These are phyloP conservation scores for Xenops minutus DNA, from an alignment of 2,797 vertebrate species.

Conservation along the genomic window DNA sequence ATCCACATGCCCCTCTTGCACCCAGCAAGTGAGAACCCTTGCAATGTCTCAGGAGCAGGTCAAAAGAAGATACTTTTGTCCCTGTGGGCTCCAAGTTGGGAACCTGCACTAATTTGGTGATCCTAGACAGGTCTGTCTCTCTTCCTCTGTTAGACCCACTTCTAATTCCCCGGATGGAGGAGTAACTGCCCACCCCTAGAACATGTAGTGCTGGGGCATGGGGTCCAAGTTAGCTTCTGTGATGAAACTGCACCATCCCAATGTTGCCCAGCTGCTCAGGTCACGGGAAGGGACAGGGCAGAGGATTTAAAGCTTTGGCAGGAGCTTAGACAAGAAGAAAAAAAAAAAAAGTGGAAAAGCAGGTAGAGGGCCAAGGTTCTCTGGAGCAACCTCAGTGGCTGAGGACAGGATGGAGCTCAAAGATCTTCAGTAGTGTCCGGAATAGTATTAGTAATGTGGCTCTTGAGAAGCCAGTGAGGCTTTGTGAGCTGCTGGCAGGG, in stretches of 20 bases:
- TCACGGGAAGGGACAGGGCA: background rate
- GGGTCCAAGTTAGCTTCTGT: background rate
- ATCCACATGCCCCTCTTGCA: background rate
- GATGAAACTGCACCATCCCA: background rate
- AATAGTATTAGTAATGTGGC: background rate
- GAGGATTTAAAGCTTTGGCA: background rate
- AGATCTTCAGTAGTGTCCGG: background rate
- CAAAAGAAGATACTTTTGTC: background rate
- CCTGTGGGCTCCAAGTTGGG: background rate
- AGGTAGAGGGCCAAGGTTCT: background rate
- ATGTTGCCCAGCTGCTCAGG: background rate
- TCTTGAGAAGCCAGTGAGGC: background rate
- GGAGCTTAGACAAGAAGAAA: background rate
- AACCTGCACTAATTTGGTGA: background rate
- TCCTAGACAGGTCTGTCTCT: background rate
- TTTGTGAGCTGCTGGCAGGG: background rate
- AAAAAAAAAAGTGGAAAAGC: background rate
- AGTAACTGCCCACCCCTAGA: background rate
- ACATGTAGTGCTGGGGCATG: too few relatives aligned
- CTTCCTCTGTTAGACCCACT: background rate
- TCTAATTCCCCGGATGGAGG: background rate
- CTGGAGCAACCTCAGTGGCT: background rate
- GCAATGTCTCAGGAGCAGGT: background rate
- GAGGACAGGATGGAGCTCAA: background rate
- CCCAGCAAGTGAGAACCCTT: background rate